Base-by-base conservation (phyloP, 1,140 invertebrate genomes). In the Brachystomella parvula region DNA sequence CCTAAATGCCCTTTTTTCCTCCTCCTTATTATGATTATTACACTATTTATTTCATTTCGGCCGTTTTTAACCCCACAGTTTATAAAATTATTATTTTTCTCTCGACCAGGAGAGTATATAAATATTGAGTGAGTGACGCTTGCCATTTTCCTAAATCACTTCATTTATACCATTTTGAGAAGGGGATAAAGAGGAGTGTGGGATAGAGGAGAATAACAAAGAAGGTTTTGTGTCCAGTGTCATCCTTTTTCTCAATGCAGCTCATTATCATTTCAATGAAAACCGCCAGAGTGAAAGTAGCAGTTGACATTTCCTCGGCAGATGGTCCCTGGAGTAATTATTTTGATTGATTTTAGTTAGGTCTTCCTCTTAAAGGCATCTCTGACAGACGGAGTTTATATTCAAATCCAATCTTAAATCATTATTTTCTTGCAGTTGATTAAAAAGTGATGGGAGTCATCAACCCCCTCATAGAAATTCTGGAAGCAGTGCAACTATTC, bases 21-120 rank as follows among this genome's bases (percentile, higher is more conserved):
- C n/a, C 6, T 39, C 35, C 35, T 39, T 39, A 39, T 68, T 68
- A 68, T 64, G 66, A 49, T 64, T 26, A 57, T 67, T 39, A 57
- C 33, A 32, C 61, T 39, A 39, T 39, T 39, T 39, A 39, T 39
- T 39, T 19, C 19, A 49, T n/a, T 26, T 12, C 30, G 44, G 21
- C 12, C 44, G 19, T 29, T 21, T 30, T 49, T 49, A 53, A 29
- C 21, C 30, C 9, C 12, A 21, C 26, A 29, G 53, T 17, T 47
- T 32, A 19, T 21, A 26, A 62, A 49, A 30, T 57, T 63, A 63
- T 59, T 63, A 53, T 67, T 61, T 21, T 33, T n/a, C n/a, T n/a
- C n/a, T 39, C 35, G 19, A 39, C 35, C 35, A 39, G 19, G n/a
- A n/a, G n/a, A n/a, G n/a, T n/a, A n/a, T n/a, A n/a, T n/a, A n/a